Conservation (phyloP, 2,113 vertebrate genomes). For the Cyprinodon brontotheroides region DNA sequence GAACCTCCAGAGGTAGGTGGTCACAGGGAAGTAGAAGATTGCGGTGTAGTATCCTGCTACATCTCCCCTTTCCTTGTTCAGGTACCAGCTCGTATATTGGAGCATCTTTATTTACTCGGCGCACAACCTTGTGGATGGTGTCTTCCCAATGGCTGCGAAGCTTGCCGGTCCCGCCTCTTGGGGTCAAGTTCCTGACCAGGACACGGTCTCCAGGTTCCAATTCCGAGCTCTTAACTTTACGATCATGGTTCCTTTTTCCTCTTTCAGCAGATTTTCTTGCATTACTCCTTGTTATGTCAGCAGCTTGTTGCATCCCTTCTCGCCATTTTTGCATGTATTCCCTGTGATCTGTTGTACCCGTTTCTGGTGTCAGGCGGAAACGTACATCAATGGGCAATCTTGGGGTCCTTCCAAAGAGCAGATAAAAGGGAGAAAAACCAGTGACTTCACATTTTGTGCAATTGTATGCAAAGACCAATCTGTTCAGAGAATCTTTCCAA, state of each 20-base stretch:
- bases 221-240: neutral
- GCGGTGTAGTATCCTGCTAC: neutral
- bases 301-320: too few relatives aligned
- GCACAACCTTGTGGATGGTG: neutral
- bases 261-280: neutral
- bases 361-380: neutral
- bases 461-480: neutral
- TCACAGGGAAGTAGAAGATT: neutral
- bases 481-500: neutral
- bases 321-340: too few relatives aligned
- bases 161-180: neutral
- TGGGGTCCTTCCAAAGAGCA: neutral
- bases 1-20: neutral
- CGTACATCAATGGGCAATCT: neutral
- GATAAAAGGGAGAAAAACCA: neutral
- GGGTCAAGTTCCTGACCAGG: neutral
- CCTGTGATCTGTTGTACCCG: too few relatives aligned
- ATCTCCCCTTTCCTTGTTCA: neutral
- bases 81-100: neutral
- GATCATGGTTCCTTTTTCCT: neutral
- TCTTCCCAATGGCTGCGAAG: neutral
- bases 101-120: neutral
- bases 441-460: neutral
- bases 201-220: neutral
- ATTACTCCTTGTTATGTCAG: too few relatives aligned